These are phyloP conservation scores for Enteromius treurensis DNA, from an alignment of 2,797 vertebrate species.

Conservation along the genomic window DNA sequence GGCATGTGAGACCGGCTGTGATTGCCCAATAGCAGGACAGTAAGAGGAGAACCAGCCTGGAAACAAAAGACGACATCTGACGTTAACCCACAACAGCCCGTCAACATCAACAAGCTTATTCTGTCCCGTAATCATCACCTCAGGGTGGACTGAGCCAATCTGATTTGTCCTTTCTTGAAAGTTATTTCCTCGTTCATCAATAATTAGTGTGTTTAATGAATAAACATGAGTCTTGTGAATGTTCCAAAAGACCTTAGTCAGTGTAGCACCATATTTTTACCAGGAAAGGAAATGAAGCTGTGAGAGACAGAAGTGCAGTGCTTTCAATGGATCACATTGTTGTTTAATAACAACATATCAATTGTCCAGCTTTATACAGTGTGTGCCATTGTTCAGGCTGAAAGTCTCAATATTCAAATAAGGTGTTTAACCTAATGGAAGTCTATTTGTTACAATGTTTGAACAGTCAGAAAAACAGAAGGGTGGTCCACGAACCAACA, in stretches of 20 bases:
- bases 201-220: background rate
- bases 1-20: slow-evolving; percentile 29
- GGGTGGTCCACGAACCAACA: too few relatives aligned
- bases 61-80: slow-evolving; percentile 35
- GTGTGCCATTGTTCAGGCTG: too few relatives aligned
- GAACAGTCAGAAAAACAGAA: too few relatives aligned
- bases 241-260: background rate
- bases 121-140: background rate
- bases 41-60: background rate
- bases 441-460: too few relatives aligned
- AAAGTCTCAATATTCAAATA: too few relatives aligned
- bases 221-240: background rate
- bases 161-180: background rate
- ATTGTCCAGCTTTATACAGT: background rate
- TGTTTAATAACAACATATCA: background rate
- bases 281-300: background rate
- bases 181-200: background rate
- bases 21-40: slow-evolving; percentile 6
- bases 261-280: background rate
- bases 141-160: background rate
- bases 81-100: slow-evolving; percentile 14
- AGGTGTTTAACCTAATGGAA: too few relatives aligned
- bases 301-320: background rate
- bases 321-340: background rate
- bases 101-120: slow-evolving; percentile 8